Evolutionary conservation across 2,888 invertebrate species (phyloP).

Genomic region (Drosophila lacicola): DNA sequence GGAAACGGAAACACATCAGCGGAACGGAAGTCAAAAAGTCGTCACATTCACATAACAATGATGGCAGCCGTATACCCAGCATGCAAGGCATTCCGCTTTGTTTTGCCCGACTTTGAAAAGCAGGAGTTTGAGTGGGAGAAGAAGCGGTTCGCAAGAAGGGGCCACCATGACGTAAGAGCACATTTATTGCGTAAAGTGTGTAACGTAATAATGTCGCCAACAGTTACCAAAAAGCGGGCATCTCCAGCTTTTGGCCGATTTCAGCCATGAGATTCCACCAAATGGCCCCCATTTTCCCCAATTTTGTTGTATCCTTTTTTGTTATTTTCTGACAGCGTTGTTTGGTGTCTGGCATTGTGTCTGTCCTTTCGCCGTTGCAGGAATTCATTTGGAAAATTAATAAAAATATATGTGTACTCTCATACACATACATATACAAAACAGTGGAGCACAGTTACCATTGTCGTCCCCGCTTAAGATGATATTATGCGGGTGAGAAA

Average conservation of each 20-base stretch:
- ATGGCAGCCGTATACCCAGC: slow-evolving; percentile 55
- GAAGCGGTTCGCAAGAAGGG: not conserved
- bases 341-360: slow-evolving; percentile 37
- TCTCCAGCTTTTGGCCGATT: slow-evolving; percentile 14
- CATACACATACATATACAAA: not conserved
- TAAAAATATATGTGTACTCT: slow-evolving; percentile 58
- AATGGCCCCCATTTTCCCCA: slow-evolving; percentile 49
- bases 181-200: slow-evolving; percentile 80
- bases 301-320: slow-evolving; percentile 33
- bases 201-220: slow-evolving; percentile 79
- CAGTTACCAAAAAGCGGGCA: slow-evolving; percentile 65
- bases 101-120: slow-evolving; percentile 55
- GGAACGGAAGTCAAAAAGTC: slow-evolving; percentile 84
- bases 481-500: slow-evolving; percentile 24
- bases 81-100: slow-evolving; percentile 56
- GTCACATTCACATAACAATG: slow-evolving; percentile 82
- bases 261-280: slow-evolving; percentile 31
- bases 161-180: slow-evolving; percentile 60
- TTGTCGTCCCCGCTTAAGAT: slow-evolving; percentile 5
- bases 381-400: slow-evolving; percentile 82
- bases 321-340: slow-evolving; percentile 32
- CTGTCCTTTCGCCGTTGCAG: slow-evolving; percentile 48
- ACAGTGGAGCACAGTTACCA: slow-evolving; percentile 2
- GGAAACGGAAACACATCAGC: slow-evolving; percentile 84
- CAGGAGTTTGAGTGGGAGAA: not conserved